These are phyloP conservation scores for Corythoichthys intestinalis DNA, from an alignment of 2,113 vertebrate genomes.

Conservation along the genomic window DNA sequence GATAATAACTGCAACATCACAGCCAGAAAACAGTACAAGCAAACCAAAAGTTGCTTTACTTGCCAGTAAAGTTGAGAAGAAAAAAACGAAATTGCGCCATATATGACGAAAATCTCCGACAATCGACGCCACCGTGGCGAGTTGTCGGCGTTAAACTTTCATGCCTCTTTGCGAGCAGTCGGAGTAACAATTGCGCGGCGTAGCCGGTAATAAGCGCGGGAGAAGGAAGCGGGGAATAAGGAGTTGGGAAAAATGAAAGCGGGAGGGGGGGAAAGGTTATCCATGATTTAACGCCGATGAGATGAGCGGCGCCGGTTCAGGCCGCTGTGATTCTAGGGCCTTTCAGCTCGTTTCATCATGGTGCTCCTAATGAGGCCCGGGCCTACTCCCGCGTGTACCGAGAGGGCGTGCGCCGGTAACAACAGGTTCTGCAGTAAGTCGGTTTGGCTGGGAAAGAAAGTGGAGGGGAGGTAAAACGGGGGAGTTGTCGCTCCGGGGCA, in stretches of 20 bases:
- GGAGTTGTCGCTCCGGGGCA: slow-evolving; percentile 61
- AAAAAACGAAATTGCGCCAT: slow-evolving; percentile 22
- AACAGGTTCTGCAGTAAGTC: slow-evolving; percentile 21
- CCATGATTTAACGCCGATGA: slow-evolving; percentile 73
- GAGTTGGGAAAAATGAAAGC: slow-evolving; percentile 3
- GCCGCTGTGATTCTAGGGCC: slow-evolving; percentile 65
- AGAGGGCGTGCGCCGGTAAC: slow-evolving; percentile 33
- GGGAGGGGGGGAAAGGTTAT: slow-evolving; percentile 62
- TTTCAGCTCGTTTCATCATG: slow-evolving; percentile 80
- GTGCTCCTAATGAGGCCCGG: slow-evolving; percentile 73
- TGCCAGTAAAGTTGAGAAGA: slow-evolving; percentile 14
- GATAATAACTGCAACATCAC: too few relatives aligned
- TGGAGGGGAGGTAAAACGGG: slow-evolving; percentile 10
- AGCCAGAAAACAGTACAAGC: too few relatives aligned
- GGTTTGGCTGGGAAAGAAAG: slow-evolving; percentile 9
- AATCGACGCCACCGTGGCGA: slow-evolving; percentile 45
- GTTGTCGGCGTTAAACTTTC: slow-evolving; percentile 73
- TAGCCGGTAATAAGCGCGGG: slow-evolving; percentile 33
- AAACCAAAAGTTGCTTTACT: slow-evolving; percentile 4
- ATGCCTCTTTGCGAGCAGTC: slow-evolving; percentile 60
- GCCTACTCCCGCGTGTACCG: slow-evolving; percentile 51
- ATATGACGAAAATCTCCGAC: slow-evolving; percentile 60
- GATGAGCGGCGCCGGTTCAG: slow-evolving; percentile 63
- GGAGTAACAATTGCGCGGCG: slow-evolving; percentile 50
- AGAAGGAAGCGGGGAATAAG: slow-evolving; percentile 19